Conservation (phyloP, 2,797 vertebrate genomes). For the Tarsius wallacei region DNA sequence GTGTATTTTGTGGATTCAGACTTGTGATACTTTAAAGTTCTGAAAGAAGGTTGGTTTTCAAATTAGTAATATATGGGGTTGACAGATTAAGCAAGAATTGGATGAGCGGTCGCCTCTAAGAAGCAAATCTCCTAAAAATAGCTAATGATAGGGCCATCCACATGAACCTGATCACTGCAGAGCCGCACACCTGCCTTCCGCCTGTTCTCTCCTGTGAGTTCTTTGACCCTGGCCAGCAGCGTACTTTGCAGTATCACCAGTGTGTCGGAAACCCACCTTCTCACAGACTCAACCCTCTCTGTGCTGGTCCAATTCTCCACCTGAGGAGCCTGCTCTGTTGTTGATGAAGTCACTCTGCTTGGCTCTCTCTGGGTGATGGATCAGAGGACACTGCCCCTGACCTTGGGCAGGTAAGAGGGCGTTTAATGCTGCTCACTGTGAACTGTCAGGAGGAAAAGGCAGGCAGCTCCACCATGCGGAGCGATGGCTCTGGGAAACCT, state of each 20-base stretch:
- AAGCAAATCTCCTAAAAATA: not conserved
- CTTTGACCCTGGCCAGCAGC: not conserved
- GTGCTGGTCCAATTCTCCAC: not conserved
- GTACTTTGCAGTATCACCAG: not conserved
- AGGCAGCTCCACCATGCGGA: not conserved
- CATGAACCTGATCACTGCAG: too few relatives aligned
- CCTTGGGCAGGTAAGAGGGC: not conserved
- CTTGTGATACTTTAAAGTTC: not conserved
- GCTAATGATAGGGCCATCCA: too few relatives aligned
- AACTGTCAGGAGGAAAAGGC: conserved; percentile 65
- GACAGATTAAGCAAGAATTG: not conserved
- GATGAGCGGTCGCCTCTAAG: not conserved
- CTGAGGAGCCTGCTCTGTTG: not conserved
- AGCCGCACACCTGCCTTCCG: not conserved
- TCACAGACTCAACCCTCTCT: not conserved
- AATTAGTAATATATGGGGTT: not conserved
- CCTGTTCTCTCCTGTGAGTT: not conserved
- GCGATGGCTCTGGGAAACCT: conserved; percentile 51
- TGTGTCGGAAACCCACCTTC: not conserved
- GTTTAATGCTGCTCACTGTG: conserved; percentile 36
- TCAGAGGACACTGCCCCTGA: not conserved
- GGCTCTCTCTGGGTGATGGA: not conserved
- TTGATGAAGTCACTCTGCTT: conserved; percentile 20
- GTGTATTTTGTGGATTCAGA: not conserved
- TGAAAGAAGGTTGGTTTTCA: conserved; percentile 30